Conservation (phyloP, 2,797 vertebrate species). For the Sebastes minor region DNA sequence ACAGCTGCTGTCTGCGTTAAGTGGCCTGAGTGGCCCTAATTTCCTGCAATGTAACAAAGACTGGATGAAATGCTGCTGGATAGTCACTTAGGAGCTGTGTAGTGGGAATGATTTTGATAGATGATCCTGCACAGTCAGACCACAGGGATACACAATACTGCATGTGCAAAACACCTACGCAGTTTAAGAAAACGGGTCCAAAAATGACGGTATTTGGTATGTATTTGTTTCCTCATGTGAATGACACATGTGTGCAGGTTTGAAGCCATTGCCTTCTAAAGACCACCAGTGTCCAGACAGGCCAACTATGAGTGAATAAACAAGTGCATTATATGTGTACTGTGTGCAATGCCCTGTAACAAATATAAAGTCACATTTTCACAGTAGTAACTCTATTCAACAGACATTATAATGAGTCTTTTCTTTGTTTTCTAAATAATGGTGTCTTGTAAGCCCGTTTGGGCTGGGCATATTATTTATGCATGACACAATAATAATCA, state of each 20-base stretch:
- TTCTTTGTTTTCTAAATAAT: no score
- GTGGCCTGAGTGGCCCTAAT: constrained; percentile 9
- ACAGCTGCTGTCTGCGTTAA: constrained; percentile 41
- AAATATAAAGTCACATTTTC: background rate
- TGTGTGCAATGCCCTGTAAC: no score
- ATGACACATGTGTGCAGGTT: background rate
- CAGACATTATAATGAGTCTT: no score
- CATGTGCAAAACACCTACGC: background rate
- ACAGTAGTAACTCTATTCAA: background rate
- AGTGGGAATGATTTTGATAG: background rate
- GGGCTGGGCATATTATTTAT: no score
- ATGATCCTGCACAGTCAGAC: background rate
- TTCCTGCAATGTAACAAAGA: constrained; percentile 30
- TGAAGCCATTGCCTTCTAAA: background rate
- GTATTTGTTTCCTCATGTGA: background rate
- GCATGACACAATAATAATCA: no score
- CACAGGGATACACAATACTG: background rate
- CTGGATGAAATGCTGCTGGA: constrained; percentile 15
- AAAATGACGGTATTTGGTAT: background rate
- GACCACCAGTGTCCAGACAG: background rate
- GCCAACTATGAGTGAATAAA: no score
- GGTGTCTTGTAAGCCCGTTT: no score
- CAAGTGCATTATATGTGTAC: background rate
- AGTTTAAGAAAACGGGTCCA: background rate
- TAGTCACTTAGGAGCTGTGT: background rate